Evolutionary conservation across 2,113 vertebrate genomes (phyloP).

Genomic region (Sinosuthora webbiana): DNA sequence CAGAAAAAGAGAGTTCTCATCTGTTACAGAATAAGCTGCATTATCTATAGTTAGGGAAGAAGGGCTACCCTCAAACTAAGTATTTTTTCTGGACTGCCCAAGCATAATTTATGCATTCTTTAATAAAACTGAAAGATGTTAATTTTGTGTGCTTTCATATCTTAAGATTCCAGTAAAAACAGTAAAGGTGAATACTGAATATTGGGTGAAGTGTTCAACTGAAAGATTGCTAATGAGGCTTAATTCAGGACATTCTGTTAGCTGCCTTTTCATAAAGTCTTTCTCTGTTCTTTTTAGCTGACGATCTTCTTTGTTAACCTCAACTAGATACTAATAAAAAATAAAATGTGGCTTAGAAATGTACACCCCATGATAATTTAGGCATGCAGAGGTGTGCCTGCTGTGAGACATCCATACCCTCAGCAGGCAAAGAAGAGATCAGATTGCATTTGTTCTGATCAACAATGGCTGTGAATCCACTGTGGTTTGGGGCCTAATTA

Average conservation of each 20-base stretch:
- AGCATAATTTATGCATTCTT: neutral
- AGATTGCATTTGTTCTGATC: neutral
- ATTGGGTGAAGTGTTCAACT: neutral
- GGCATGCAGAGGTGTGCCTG: accelerated
- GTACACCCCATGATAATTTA: neutral
- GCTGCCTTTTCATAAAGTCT: neutral
- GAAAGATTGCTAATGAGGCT: neutral
- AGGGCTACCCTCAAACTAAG: neutral
- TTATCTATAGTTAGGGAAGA: neutral
- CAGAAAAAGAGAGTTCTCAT: neutral
- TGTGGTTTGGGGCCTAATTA: neutral
- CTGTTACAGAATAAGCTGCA: neutral
- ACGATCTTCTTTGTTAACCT: neutral
- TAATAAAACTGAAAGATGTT: neutral
- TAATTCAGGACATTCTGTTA: neutral
- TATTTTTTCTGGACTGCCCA: neutral
- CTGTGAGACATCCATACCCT: neutral
- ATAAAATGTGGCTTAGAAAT: neutral
- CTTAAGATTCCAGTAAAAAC: neutral
- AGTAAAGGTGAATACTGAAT: neutral
- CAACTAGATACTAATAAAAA: neutral
- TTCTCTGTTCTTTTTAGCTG: neutral
- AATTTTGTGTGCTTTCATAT: neutral
- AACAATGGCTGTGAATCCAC: neutral
- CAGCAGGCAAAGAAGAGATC: neutral